Base-by-base conservation (phyloP, 1,140 invertebrate species). In the Tribolium castaneum region DNA sequence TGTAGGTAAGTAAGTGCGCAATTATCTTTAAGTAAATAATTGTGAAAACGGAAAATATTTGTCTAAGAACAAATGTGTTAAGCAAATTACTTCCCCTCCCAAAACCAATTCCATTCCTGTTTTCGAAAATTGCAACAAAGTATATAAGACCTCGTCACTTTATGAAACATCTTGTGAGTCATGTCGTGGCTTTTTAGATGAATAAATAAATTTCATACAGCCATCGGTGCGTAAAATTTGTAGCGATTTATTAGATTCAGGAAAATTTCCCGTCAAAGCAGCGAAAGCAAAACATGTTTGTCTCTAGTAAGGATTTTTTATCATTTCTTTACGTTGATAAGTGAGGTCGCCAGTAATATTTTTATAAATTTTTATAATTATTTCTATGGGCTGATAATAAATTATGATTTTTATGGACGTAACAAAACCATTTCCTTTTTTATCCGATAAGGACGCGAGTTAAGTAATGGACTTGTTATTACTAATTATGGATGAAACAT, bases 241-340 rank as follows among this genome's bases (percentile, higher is more conserved):
- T 25, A 66, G 30, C 59, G 59, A 66, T 66, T 66, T 66, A 35
- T 66, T 34, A 66, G 25, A 66, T 66, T 35, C 59, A 66, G 59
- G 30, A 66, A 66, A 35, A 34, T 66, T 66, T 30, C 59, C 30
- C 10, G 30, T 34, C 19, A 25, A 59, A 9, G 30, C 59, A 66
- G 12, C 59, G n/a, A 66, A 35, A 16, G 59, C 59, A 66, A 66
- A 66, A 66, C 59, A 66, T 66, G 59, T 66, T 66, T 66, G 59
- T 66, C 25, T 66, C 9, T 66, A 52, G 16, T 52, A 66, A 66
- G 59, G 16, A 34, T 66, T 66, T 66, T 66, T 66, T 66, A 66
- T 66, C 59, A 34, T 12, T 13, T 35, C 6, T 66, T 66, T 12
- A 25, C 14, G 19, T n/a, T 19, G 59, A 66, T 66, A 66, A 22